These are phyloP conservation scores for Intellagama lesueurii DNA, from an alignment of 2,797 vertebrate genomes.

Conservation along the genomic window DNA sequence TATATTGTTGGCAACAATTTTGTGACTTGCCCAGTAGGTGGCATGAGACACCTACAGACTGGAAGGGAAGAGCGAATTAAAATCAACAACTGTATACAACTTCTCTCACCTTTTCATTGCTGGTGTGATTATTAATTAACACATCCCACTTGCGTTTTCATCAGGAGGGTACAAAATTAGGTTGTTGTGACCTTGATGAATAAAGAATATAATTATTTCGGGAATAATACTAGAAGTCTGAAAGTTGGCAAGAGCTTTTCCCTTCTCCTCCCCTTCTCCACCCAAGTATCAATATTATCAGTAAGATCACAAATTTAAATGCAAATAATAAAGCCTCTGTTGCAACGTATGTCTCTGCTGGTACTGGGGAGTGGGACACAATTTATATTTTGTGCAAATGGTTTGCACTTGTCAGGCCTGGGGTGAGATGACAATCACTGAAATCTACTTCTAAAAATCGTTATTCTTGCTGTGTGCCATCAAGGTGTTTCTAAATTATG, in stretches of 20 bases:
- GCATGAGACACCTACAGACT: slow-evolving; percentile 59
- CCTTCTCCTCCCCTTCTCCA: slow-evolving; percentile 45
- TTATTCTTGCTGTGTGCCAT: no score
- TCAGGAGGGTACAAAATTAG: slow-evolving; percentile 68
- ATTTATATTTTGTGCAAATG: slow-evolving; percentile 45
- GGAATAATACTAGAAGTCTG: slow-evolving; percentile 62
- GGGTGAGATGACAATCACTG: neutral
- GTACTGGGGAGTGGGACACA: neutral
- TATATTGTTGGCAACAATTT: neutral
- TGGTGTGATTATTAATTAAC: slow-evolving; percentile 73
- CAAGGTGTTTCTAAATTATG: no score
- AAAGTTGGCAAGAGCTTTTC: slow-evolving; percentile 48
- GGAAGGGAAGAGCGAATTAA: neutral
- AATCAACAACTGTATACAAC: neutral
- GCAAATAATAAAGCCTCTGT: slow-evolving; percentile 47
- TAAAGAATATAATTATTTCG: slow-evolving; percentile 71
- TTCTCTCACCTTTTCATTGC: slow-evolving; percentile 53
- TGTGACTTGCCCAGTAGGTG: slow-evolving; percentile 73
- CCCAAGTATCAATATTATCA: slow-evolving; percentile 48
- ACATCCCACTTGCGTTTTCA: slow-evolving; percentile 61
- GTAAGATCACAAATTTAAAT: slow-evolving; percentile 60
- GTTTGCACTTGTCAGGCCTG: slow-evolving; percentile 4
- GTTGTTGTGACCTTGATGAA: slow-evolving; percentile 75
- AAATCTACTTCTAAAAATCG: no score
- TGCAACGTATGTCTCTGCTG: slow-evolving; percentile 16